These are phyloP conservation scores for Sebastes minor DNA, from an alignment of 2,797 vertebrate genomes.

Conservation along the genomic window DNA sequence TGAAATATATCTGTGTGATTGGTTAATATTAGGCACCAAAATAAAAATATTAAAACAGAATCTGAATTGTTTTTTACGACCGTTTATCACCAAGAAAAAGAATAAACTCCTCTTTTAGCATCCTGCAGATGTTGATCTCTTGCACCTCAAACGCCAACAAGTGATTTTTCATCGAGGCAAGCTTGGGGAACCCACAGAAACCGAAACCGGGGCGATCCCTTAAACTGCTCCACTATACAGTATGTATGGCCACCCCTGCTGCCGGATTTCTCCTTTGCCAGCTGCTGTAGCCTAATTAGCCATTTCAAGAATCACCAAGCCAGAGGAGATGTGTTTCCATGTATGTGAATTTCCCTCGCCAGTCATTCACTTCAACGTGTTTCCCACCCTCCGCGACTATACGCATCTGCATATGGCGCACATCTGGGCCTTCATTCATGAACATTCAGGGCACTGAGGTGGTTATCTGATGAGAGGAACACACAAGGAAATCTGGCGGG, in stretches of 20 bases:
- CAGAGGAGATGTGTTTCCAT: constrained; percentile 75
- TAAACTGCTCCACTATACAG: background rate
- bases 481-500: constrained; percentile 66
- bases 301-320: constrained; percentile 71
- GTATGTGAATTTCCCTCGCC: constrained; percentile 62
- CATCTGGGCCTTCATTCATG: constrained; percentile 71
- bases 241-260: constrained; percentile 63
- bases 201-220: constrained; percentile 39
- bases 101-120: too few relatives aligned
- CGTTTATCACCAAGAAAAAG: background rate
- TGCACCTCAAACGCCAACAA: constrained; percentile 23
- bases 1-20: too few relatives aligned
- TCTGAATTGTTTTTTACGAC: background rate
- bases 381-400: constrained; percentile 62
- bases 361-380: constrained; percentile 55
- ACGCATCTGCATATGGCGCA: constrained; percentile 72
- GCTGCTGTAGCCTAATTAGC: constrained; percentile 80
- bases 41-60: too few relatives aligned
- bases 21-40: too few relatives aligned
- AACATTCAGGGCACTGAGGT: constrained; percentile 44
- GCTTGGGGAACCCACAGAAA: constrained; percentile 42
- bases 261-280: constrained; percentile 62
- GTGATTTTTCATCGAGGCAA: background rate
- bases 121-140: background rate
- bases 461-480: constrained; percentile 79